Base-by-base conservation (phyloP, 2,888 invertebrate species). In the Eilema caniola region DNA sequence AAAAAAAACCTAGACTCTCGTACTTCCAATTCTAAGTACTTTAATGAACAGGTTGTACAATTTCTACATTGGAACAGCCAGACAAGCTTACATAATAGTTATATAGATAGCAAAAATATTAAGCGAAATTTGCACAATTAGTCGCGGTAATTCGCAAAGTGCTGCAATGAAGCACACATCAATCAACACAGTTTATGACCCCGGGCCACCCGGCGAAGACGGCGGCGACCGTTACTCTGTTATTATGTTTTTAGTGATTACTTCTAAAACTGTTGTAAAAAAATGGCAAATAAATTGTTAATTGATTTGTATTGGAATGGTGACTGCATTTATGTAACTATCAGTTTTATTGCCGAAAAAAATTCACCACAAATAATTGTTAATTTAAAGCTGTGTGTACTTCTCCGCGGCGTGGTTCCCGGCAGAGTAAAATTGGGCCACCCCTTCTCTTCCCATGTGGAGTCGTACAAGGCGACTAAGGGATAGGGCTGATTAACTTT, bases 141-240 rank as follows among this genome's bases (percentile, higher is more conserved):
- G 82, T 73, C 60, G 74, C 82, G 82, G 83, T 83, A 69, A 73
- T 76, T 82, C 59, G 81, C 72, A 63, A 74, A 72, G 69, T 75
- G 75, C 67, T 71, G 75, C 80, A 77, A 75, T 78, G 62, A 71
- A 72, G 69, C 78, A 72, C 73, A 72, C 71, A 80, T 82, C 76
- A 78, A 81, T 82, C 83, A 76, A 60, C 24, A n/a, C 59, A 28
- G 56, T 59, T 75, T 73, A 78, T 69, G 66, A 71, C 57, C 69
- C 63, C 62, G 67, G 47, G 23, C 33, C 33, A 66, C 33, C 47
- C 63, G n/a, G 41, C 33, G 23, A 14, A 23, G 59, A 28, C 25
- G 57, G 37, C 20, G 24, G 24, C 14, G 66, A 65, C 56, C 79
- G 83, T 81, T 83, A 76, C 60, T 59, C 62, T 68, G 76, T 78